A percentile compares a stretch with the other conserved stretches of the same genome.
These are phyloP conservation scores for Cettia cetti DNA, from an alignment of 2,113 vertebrate species.

Conservation along the genomic window DNA sequence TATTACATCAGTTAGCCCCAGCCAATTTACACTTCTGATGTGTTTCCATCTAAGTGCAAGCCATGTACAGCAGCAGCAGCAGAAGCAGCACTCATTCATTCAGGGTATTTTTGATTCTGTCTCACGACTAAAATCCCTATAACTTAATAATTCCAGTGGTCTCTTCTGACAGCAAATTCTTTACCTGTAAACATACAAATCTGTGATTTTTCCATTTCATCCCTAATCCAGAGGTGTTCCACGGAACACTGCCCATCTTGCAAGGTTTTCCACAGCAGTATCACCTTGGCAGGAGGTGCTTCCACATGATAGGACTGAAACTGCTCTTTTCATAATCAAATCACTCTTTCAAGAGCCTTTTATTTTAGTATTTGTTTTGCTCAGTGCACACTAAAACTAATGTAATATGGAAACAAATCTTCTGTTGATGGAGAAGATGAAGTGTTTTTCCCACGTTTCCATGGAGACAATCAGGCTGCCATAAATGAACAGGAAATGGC, in stretches of 20 bases:
- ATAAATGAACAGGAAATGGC: background rate
- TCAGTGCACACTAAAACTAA: background rate
- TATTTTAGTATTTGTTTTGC: conserved; percentile 29
- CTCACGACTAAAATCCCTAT: background rate
- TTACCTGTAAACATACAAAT: background rate
- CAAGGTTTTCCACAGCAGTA: background rate
- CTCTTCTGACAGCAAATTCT: background rate
- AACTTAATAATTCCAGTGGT: background rate
- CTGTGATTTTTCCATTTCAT: background rate
- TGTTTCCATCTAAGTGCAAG: background rate
- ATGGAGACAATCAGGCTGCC: conserved; percentile 63
- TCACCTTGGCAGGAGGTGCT: background rate
- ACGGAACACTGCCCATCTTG: background rate
- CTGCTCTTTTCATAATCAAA: background rate
- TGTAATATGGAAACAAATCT: conserved; percentile 56
- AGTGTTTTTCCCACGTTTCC: conserved; percentile 46
- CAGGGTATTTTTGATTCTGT: background rate
- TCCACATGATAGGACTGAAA: background rate
- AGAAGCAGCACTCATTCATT: background rate
- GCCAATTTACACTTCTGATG: background rate
- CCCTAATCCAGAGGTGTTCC: background rate
- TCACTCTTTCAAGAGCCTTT: conserved; percentile 6
- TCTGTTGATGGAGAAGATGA: conserved; percentile 6
- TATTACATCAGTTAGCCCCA: background rate
- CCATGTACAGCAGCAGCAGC: background rate